Evolutionary conservation across 1,140 invertebrate genomes (phyloP).

Genomic region (Pseudomyrmex pallidus): DNA sequence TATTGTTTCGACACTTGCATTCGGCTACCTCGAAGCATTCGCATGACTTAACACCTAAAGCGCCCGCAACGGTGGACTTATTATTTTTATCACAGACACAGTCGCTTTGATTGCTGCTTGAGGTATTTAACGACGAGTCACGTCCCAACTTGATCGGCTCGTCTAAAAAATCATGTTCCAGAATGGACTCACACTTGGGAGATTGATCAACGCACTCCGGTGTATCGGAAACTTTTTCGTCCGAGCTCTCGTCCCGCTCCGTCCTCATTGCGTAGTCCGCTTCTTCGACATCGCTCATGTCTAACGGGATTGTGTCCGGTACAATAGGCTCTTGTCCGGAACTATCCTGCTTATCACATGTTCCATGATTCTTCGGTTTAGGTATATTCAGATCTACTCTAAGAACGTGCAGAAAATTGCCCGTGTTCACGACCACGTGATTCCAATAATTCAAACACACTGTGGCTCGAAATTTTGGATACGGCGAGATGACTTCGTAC

Average conservation of each 20-base stretch:
- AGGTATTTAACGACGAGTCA: constrained; percentile 76
- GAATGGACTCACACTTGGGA: constrained; percentile 75
- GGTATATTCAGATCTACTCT: constrained; percentile 85
- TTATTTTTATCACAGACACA: constrained; percentile 80
- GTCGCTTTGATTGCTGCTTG: constrained; percentile 80
- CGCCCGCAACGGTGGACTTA: constrained; percentile 78
- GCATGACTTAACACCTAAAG: constrained; percentile 75
- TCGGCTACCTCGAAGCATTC: constrained; percentile 75
- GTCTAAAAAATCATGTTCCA: constrained; percentile 78
- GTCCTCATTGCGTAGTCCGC: constrained; percentile 74
- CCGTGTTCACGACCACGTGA: constrained; percentile 89
- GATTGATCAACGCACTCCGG: constrained; percentile 73
- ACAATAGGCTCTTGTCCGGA: constrained; percentile 72
- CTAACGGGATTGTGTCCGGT: constrained; percentile 77
- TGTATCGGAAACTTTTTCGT: constrained; percentile 75
- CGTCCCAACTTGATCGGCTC: constrained; percentile 73
- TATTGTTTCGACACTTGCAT: constrained; percentile 73
- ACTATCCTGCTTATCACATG: constrained; percentile 77
- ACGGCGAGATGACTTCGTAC: constrained; percentile 89
- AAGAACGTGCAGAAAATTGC: constrained; percentile 89
- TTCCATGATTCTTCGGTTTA: constrained; percentile 74
- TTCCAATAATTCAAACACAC: constrained; percentile 88
- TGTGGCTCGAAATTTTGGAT: constrained; percentile 87
- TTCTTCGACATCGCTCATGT: constrained; percentile 81
- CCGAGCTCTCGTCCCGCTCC: constrained; percentile 76